phyloP scores from a whole-genome alignment of 2,888 invertebrate species.

The Cyrtodaria siliqua region DNA sequence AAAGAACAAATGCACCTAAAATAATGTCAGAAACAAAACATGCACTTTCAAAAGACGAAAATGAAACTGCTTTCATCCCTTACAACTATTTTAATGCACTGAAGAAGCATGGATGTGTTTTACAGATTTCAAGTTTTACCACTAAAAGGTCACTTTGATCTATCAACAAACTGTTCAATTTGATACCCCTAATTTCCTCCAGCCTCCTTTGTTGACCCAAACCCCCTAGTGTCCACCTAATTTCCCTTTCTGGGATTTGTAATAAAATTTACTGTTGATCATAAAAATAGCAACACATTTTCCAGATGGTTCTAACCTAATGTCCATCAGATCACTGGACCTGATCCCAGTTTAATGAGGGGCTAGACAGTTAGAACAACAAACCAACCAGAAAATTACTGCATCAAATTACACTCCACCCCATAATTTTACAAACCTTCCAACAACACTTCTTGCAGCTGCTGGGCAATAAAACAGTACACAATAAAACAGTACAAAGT shows the following conservation, averaged over 20 bases:
- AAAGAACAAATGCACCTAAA: too few relatives aligned
- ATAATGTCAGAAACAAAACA: too few relatives aligned
- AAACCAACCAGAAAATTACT: constrained; percentile 25
- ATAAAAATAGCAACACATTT: constrained; percentile 33
- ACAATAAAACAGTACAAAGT: too few relatives aligned
- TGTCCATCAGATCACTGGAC: constrained; percentile 8
- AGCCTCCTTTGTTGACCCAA: constrained; percentile 25
- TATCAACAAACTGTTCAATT: constrained; percentile 20
- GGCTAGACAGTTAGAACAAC: constrained; percentile 22
- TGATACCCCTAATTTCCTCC: constrained; percentile 22
- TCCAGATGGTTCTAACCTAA: constrained; percentile 28
- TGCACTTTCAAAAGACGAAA: too few relatives aligned
- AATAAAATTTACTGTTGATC: constrained; percentile 37
- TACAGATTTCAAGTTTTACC: too few relatives aligned
- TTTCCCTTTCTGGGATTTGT: constrained; percentile 7
- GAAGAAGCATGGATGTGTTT: too few relatives aligned
- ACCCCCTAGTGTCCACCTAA: constrained; percentile 20
- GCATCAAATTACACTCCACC: constrained; percentile 15
- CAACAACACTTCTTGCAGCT: too few relatives aligned
- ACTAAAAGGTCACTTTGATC: constrained; percentile 10
- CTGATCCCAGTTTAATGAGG: constrained; percentile 20
- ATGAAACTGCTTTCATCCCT: too few relatives aligned
- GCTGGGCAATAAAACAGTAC: too few relatives aligned
- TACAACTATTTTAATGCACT: too few relatives aligned
- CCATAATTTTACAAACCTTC: too few relatives aligned